Evolutionary conservation across 2,113 vertebrate genomes (phyloP).

Genomic region (Hucho hucho): DNA sequence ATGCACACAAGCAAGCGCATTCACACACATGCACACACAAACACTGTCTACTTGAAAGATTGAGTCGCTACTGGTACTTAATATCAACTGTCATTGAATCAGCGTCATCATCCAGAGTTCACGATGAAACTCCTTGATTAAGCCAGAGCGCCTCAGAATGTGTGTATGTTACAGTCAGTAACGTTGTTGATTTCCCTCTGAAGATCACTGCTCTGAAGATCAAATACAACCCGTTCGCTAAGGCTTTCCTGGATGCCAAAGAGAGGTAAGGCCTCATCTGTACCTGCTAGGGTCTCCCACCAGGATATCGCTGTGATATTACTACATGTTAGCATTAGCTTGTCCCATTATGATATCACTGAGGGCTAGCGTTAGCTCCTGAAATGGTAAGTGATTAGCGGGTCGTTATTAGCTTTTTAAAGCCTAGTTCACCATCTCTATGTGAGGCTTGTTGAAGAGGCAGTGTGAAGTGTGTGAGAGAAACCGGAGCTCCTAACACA

Average conservation of each 20-base stretch:
- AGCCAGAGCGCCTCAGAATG: no score
- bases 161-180: neutral
- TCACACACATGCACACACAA: neutral
- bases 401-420: constrained; percentile 52
- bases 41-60: neutral
- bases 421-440: constrained; percentile 40
- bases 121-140: no score
- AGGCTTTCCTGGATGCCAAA: constrained; percentile 96
- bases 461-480: constrained; percentile 62
- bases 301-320: constrained; percentile 6
- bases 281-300: neutral
- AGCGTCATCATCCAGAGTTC: no score
- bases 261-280: constrained; percentile 80
- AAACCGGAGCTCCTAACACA: constrained; percentile 17
- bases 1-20: neutral
- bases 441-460: constrained; percentile 53
- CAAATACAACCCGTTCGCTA: constrained; percentile 97
- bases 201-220: constrained; percentile 99
- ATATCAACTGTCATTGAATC: no score
- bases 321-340: constrained; percentile 9
- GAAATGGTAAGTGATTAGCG: constrained; percentile 48
- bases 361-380: constrained; percentile 49
- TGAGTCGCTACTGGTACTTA: no score
- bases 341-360: constrained; percentile 40
- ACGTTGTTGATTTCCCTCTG: constrained; percentile 8